A percentile compares a stretch with the other conserved stretches of the same genome.
phyloP scores from a whole-genome alignment of 1,140 invertebrate genomes.

The Dendrolimus punctatus region DNA sequence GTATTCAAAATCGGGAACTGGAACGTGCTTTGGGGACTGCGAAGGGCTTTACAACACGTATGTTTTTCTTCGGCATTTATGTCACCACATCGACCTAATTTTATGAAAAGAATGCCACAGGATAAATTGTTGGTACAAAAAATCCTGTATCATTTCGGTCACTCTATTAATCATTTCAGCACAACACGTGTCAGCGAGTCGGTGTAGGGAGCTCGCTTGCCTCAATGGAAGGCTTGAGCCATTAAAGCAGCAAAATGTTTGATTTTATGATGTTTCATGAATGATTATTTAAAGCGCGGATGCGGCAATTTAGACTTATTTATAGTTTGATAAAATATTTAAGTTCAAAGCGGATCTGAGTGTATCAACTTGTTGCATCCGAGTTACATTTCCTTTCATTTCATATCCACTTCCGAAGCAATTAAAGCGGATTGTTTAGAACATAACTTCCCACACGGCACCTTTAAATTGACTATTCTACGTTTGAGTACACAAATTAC shows the following conservation, averaged over 20 bases:
- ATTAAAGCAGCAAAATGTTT: conserved; percentile 38
- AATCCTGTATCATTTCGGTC: conserved; percentile 46
- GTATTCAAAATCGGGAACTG: conserved; percentile 14
- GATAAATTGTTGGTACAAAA: conserved; percentile 26
- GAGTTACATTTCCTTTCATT: too few relatives aligned
- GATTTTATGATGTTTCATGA: conserved; percentile 19
- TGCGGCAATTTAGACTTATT: conserved; percentile 4
- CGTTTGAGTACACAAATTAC: too few relatives aligned
- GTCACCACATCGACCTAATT: conserved; percentile 22
- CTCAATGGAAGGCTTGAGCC: conserved; percentile 38
- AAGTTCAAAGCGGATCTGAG: background rate
- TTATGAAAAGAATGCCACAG: conserved; percentile 26
- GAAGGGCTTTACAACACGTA: background rate
- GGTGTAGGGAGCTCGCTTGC: conserved; percentile 11
- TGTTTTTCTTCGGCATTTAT: conserved; percentile 12
- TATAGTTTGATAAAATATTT: conserved; percentile 1
- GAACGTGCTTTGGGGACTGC: conserved; percentile 11
- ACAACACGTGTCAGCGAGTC: conserved; percentile 50
- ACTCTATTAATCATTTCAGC: conserved; percentile 57
- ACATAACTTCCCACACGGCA: too few relatives aligned
- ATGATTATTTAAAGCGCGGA: conserved; percentile 4
- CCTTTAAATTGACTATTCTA: too few relatives aligned
- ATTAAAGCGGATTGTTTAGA: too few relatives aligned
- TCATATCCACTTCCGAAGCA: too few relatives aligned
- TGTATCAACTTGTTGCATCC: too few relatives aligned